Evolutionary conservation across 1,140 invertebrate genomes (phyloP), one percentile per base, ranked within the genome.

Genomic region (Drosophila sechellia): DNA sequence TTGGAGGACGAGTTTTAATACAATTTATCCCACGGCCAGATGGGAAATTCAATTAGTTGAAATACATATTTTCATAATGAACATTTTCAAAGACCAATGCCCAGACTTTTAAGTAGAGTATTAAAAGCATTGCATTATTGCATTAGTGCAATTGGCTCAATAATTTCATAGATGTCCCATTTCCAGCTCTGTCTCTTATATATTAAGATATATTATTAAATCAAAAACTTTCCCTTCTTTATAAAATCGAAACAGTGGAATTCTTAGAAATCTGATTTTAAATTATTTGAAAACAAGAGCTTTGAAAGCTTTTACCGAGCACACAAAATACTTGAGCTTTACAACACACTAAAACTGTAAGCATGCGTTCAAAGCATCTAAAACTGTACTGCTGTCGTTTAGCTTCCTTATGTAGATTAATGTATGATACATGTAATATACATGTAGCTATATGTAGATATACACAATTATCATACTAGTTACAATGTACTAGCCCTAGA

Each of bases 11-110:
- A 46, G 42, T 31, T 43, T 46, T 54, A 13, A 15, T 34, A 54
- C 10, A 50, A 74, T 43, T 43, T 53, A 45, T 35, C 12, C 10
- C 11, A 13, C 6, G 13, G 31, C 56, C 68, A 52, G 68, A 70
- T 72, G 66, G 66, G 69, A 53, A 71, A 71, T 60, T 72, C 55
- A 72, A 72, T 72, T 72, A 72, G 46, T 68, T 68, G 42, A 65
- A 66, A 52, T 20, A 17, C 46, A 49, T 34, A 12, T 34, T 34
- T 49, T 17, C n/a, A 15, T 49, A 17, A 15, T 31, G 6, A 5
- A 1, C 3, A 17, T 34, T 49, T 49, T 49, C 13, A 49, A 31
- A 10, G 8, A 27, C n/a, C n/a, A 48, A 25, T 27, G 8, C 4
- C 22, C 17, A 17, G 17, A 1, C 3, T 3, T 22, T 45, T 8